Evolutionary conservation across 1,140 invertebrate genomes (phyloP).

Genomic region (Hyles euphorbiae): DNA sequence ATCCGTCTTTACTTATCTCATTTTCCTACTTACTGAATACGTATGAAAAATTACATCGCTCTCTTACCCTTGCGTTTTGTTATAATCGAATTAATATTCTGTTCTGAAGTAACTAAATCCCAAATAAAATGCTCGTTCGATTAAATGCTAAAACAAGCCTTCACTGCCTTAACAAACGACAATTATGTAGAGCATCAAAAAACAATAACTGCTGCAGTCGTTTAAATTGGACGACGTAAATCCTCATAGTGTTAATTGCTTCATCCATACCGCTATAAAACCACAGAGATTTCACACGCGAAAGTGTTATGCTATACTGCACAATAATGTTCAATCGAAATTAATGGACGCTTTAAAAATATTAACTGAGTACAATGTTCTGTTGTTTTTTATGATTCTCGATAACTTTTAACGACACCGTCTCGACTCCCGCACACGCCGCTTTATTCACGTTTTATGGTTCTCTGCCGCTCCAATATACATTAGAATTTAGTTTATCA

Average conservation of each 20-base stretch:
- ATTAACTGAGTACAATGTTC: conserved; percentile 19
- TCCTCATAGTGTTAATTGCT: conserved; percentile 30
- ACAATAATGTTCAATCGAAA: conserved; percentile 7
- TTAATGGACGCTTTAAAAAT: conserved; percentile 12
- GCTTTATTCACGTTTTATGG: not conserved
- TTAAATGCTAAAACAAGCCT: not conserved
- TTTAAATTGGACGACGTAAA: conserved; percentile 23
- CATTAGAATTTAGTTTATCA: no score
- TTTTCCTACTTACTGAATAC: no score
- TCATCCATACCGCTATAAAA: conserved; percentile 30
- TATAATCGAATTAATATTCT: no score
- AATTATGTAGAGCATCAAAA: conserved; percentile 17
- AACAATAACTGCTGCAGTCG: conserved; percentile 14
- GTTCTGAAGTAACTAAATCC: not conserved
- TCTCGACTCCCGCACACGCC: not conserved
- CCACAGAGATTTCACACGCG: conserved; percentile 30
- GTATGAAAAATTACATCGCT: no score
- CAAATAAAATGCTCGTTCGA: not conserved
- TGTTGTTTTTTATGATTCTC: conserved; percentile 17
- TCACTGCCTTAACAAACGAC: conserved; percentile 9
- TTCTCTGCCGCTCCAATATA: no score
- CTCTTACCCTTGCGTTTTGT: no score
- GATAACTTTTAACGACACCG: conserved; percentile 2
- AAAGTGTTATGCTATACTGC: conserved; percentile 6
- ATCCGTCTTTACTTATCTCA: no score